Base-by-base conservation (phyloP, 1,140 invertebrate genomes). In the Camponotus floridanus region DNA sequence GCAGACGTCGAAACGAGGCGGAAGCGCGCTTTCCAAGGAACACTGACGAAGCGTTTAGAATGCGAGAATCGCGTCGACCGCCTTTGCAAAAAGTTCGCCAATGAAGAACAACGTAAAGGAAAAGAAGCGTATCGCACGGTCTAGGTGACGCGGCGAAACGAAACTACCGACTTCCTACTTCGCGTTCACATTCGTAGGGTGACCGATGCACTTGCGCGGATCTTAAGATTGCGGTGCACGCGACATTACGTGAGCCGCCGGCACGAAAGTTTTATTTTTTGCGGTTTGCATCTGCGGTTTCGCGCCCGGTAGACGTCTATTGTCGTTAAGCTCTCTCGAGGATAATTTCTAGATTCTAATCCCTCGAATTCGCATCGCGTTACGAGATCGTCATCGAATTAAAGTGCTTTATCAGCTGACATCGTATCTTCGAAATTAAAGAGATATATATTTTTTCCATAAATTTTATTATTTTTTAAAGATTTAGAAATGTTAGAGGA, bases 231-330 rank as follows among this genome's bases (percentile, higher is more conserved):
- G 88, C 74, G 62, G 86, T 90, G 87, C 90, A 92, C 91, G 90
- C 88, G 87, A 92, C 90, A 87, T 91, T 87, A 88, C 92, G 89
- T 90, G 91, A 92, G 86, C 87, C 81, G 78, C 80, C 85, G 76
- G 85, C 86, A 81, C 85, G 85, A 85, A 86, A 89, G 57, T 87
- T 81, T 55, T 68, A 74, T 31, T 55, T 76, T 88, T 70, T 42
- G 83, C 57, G 67, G 74, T 89, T 90, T 84, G 79, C 74, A 55
- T 76, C 45, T 67, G 85, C 62, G 62, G 48, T 88, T 57, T 84
- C 79, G 45, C 76, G 62, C 15, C 55, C 68, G 61, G 15, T 8
- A 26, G 48, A 70, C 64, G 15, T 36, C 21, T 18, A 5, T 57
- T 31, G 26, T 57, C 51, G 76, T 59, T 45, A 26, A 76, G 64